Conservation (phyloP, 2,113 vertebrate species). For the Leptobrachium ailaonicum region DNA sequence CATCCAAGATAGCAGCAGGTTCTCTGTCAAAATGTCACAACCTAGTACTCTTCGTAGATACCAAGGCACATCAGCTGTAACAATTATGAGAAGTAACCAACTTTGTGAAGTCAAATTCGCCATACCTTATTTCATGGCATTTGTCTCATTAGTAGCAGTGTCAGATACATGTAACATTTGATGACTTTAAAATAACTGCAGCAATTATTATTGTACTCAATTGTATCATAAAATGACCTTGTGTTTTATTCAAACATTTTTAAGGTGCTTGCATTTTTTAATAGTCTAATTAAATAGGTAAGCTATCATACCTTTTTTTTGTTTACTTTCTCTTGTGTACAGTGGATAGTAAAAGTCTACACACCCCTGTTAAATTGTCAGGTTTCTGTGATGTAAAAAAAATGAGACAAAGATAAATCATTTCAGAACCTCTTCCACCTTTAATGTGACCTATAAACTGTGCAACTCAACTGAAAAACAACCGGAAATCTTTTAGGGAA, state of each 20-base stretch:
- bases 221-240: not conserved
- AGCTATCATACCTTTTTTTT: too few relatives aligned
- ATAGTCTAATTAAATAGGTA: too few relatives aligned
- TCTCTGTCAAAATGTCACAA: conserved; percentile 10
- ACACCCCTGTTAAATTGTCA: too few relatives aligned
- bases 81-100: conserved; percentile 16
- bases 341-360: too few relatives aligned
- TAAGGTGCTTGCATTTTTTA: too few relatives aligned
- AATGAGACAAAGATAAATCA: too few relatives aligned
- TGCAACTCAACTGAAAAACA: too few relatives aligned
- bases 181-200: conserved; percentile 15
- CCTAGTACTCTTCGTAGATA: conserved; percentile 1
- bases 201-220: not conserved
- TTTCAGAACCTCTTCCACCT: too few relatives aligned
- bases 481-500: too few relatives aligned
- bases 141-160: conserved; percentile 28
- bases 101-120: conserved; percentile 13
- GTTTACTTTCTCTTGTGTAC: too few relatives aligned
- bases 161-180: not conserved
- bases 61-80: conserved; percentile 16
- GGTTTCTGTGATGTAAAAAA: too few relatives aligned
- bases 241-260: not conserved
- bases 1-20: conserved; percentile 30
- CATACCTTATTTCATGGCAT: not conserved
- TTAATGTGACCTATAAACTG: too few relatives aligned